Base-by-base conservation (phyloP, 2,113 vertebrate species). In the Cariama cristata region DNA sequence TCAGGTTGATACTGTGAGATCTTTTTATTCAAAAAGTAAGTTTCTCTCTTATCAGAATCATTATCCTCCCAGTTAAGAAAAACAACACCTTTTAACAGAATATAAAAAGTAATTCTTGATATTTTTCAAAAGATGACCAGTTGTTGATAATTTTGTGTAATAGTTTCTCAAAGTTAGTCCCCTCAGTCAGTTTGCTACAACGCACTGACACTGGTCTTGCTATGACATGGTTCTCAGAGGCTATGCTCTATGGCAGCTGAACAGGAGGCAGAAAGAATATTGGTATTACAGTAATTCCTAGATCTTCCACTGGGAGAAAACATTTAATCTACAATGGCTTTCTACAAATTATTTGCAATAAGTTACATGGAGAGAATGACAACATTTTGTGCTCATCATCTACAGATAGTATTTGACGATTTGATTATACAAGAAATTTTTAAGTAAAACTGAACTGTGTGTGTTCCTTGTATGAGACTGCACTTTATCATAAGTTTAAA, bases 1-100 rank as follows among this genome's bases (percentile, higher is more conserved):
- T 95, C 75, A 96, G 90, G 86, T 68, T 84, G 79, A 74, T 90
- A 94, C 67, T 86, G 79, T 92, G 95, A 92, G 80, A 93, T 77
- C 45, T n/a, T 97, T 83, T 82, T 74, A 55, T 63, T 73, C 5
- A 80, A 92, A 86, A 85, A 80, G 52, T 42, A 95, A 91, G 38
- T 64, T 92, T 89, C 14, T 67, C 42, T 56, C 63, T 74, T 66
- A 76, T 53, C 58, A 50, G 24, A 53, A 21, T 82, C 53, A 95
- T 77, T 80, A 93, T 67, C 50, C 19, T 63, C 26, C 5, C 6
- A 64, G 60, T 14, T 47, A 50, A 89, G 83, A 67, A 74, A 45
- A 30, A 17, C 6, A 33, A 3, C 15, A 32, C 16, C 17, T 79
- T 60, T 73, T 74, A 84, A 52, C 13, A 28, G 55, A 74, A 44